Evolutionary conservation across 2,797 vertebrate genomes (phyloP).

Genomic region (Remorina albescens): DNA sequence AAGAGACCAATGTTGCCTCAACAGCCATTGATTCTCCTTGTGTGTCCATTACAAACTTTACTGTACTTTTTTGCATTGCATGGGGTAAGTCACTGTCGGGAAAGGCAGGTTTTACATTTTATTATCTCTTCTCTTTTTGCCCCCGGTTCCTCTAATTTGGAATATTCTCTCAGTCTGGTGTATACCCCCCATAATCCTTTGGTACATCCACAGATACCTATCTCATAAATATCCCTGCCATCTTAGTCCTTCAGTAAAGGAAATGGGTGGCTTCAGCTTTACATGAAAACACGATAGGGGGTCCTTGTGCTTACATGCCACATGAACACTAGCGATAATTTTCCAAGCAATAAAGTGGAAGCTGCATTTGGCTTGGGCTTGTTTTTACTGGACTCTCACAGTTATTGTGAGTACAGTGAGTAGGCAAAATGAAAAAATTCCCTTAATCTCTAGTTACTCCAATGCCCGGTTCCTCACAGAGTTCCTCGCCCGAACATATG

Average conservation of each 20-base stretch:
- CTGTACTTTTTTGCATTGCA: background rate
- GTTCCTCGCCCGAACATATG: background rate
- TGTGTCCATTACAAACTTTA: background rate
- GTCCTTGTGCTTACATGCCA: conserved; percentile 18
- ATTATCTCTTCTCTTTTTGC: conserved; percentile 11
- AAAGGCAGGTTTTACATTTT: conserved; percentile 12
- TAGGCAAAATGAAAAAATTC: conserved; percentile 24
- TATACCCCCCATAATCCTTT: conserved; percentile 37
- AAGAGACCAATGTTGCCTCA: conserved; percentile 12
- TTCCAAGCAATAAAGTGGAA: conserved; percentile 26
- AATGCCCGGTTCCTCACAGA: too few relatives aligned
- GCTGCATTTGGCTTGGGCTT: conserved; percentile 5
- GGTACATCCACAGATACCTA: conserved; percentile 34
- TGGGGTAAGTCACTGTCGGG: background rate
- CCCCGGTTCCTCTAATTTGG: conserved; percentile 25
- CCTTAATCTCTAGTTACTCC: conserved; percentile 30
- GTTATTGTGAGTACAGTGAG: background rate
- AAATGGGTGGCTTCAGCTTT: conserved; percentile 25
- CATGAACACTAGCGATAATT: conserved; percentile 32
- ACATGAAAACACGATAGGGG: conserved; percentile 57
- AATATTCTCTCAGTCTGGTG: conserved; percentile 45
- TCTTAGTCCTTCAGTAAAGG: conserved; percentile 39
- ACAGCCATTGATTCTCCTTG: conserved; percentile 19
- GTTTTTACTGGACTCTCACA: conserved; percentile 29
- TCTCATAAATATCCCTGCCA: conserved; percentile 32